Conservation (phyloP, 2,888 invertebrate species). For the Teleogryllus oceanicus region DNA sequence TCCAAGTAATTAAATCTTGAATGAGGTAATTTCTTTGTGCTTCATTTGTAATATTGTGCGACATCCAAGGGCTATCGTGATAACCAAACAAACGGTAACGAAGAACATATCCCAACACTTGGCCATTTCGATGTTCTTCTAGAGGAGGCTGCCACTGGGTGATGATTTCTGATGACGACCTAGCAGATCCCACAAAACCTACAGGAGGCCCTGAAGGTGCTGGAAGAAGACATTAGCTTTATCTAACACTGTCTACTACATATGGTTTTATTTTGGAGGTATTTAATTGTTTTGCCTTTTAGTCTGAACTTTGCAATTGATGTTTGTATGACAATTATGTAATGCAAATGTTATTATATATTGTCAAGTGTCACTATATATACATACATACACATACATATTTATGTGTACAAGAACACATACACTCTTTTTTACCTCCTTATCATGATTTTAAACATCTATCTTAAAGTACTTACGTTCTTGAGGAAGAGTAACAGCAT, state of each 20-base stretch:
- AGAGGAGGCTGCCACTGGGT: conserved; percentile 96
- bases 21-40: conserved; percentile 87
- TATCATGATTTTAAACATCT: conserved; percentile 32
- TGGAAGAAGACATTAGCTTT: conserved; percentile 45
- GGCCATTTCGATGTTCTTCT: conserved; percentile 92
- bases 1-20: conserved; percentile 93
- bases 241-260: no score
- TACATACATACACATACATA: no score
- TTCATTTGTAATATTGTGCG: conserved; percentile 88
- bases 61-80: conserved; percentile 80
- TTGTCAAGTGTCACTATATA: no score
- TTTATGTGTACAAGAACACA: no score
- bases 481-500: conserved; percentile 87
- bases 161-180: conserved; percentile 92
- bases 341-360: no score
- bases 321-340: no score
- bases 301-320: no score
- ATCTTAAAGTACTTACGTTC: conserved; percentile 67
- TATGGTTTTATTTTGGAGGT: no score
- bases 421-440: no score
- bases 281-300: no score
- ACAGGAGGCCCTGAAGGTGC: conserved; percentile 95
- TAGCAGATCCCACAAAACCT: conserved; percentile 90
- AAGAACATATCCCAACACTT: conserved; percentile 89
- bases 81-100: conserved; percentile 81